A percentile compares a stretch with the other conserved stretches of the same genome.
phyloP scores from a whole-genome alignment of 2,888 invertebrate genomes.

The Macrophya annulata region DNA sequence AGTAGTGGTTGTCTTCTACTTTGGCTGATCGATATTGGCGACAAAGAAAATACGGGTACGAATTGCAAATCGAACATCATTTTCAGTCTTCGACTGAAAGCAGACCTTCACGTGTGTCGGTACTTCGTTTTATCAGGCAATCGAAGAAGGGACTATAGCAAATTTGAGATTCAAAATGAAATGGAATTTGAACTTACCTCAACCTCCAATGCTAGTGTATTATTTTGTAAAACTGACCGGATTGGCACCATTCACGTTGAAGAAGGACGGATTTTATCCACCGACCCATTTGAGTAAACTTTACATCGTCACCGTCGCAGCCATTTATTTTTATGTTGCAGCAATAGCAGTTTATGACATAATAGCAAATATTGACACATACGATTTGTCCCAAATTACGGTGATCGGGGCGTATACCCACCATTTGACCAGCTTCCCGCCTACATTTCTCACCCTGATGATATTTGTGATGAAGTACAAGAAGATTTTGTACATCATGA shows the following conservation, averaged over 20 bases:
- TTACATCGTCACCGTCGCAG: background rate
- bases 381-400: background rate
- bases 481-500: background rate
- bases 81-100: background rate
- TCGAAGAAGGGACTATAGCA: background rate
- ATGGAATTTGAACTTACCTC: background rate
- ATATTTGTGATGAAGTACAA: background rate
- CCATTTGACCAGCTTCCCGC: background rate
- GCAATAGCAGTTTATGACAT: too few relatives aligned
- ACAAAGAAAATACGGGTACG: background rate
- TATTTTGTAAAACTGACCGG: conserved; percentile 1
- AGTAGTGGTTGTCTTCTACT: background rate
- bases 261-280: background rate
- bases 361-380: too few relatives aligned
- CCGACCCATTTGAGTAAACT: background rate
- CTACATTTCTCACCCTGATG: background rate
- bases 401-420: background rate
- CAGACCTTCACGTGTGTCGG: background rate
- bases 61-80: background rate
- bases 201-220: conserved; percentile 2
- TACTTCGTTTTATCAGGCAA: too few relatives aligned
- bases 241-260: background rate
- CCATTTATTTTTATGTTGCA: too few relatives aligned
- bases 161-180: background rate
- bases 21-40: conserved; percentile 17